Evolutionary conservation across 2,797 vertebrate species (phyloP), one percentile per base, ranked within the genome.

Genomic region (Halcyon badia): DNA sequence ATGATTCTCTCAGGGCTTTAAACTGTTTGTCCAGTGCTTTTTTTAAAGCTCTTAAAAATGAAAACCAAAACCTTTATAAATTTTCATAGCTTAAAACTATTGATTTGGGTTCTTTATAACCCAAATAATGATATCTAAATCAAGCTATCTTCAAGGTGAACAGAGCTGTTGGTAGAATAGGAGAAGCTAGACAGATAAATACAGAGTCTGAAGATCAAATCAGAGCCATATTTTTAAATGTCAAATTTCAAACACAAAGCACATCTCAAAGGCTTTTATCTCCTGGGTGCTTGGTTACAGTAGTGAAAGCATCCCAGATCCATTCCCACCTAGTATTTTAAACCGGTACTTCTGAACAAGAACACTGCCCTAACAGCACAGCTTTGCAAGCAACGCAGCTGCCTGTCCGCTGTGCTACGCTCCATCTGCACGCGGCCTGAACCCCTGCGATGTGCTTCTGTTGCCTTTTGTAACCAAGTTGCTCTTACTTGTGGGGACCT

Each of bases 151-250:
- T 69, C 33, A 78, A 86, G 52, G 76, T 88, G 70, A 95, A 71
- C 18, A 71, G 91, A 73, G 33, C 1, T 91, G 69, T 33, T 90
- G 76, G 64, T 62, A 91, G 66, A 89, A 51, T 7, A 93, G 37
- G 46, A 83, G 35, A 85, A 58, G 54, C 79, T 60, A 94, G 91
- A 83, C 65, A 91, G 79, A 92, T 84, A 91, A 95, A 94, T 72
- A 81, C 12, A 62, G 49, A 90, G 65, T 86, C 93, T 90, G 89
- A 92, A 91, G 94, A 94, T 89, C 82, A 90, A 86, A 91, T 91
- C 89, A 94, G 37, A 54, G 51, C 48, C 72, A 87, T 83, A 91
- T 51, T 51, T 28, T 51, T 51, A 51, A 51, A 51, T 51, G 49
- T 51, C 49, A 28, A 9, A 51, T 51, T 51, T 51, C 49, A 51